Evolutionary conservation across 30 jellyfish, hydroid and myxozoan species (phyloP).

Genomic region (Hydractinia symbiolongicarpus): DNA sequence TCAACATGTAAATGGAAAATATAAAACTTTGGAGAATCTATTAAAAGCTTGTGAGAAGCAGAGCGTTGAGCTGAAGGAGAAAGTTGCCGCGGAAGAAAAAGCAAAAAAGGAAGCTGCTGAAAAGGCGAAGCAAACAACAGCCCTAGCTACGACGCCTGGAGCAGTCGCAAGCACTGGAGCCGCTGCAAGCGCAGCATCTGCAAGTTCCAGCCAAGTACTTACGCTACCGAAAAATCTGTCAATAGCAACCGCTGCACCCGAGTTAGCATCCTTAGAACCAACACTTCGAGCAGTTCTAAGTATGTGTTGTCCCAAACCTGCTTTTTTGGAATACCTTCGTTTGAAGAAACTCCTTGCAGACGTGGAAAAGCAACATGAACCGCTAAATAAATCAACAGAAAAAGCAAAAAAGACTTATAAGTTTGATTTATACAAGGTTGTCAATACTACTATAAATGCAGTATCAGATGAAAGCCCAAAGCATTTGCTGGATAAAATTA

Average conservation of each 20-base stretch:
- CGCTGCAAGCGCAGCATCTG: neutral
- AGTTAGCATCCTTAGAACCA: slow-evolving; percentile 5
- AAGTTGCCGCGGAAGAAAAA: slow-evolving; percentile 30
- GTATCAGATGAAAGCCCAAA: slow-evolving; percentile 73
- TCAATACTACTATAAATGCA: slow-evolving; percentile 78
- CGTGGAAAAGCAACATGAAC: slow-evolving; percentile 19
- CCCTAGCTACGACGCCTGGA: slow-evolving; percentile 17
- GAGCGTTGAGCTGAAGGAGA: slow-evolving; percentile 11
- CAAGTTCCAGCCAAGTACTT: neutral
- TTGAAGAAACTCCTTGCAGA: slow-evolving; percentile 24
- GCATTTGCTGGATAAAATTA: slow-evolving; percentile 65
- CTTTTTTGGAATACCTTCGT: slow-evolving; percentile 41
- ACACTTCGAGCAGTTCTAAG: slow-evolving; percentile 6
- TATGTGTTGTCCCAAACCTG: slow-evolving; percentile 34
- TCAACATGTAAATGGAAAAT: neutral
- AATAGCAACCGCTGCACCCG: slow-evolving; percentile 11
- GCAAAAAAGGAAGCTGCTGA: slow-evolving; percentile 37
- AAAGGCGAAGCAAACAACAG: slow-evolving; percentile 36
- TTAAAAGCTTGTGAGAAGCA: slow-evolving; percentile 17
- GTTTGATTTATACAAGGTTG: slow-evolving; percentile 48
- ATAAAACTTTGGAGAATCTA: neutral
- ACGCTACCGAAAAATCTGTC: neutral
- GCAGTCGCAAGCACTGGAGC: slow-evolving; percentile 4
- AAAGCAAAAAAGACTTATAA: slow-evolving; percentile 38
- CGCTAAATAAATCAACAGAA: slow-evolving; percentile 12